Base-by-base conservation (phyloP, 2,888 invertebrate genomes). In the Troides aeacus region DNA sequence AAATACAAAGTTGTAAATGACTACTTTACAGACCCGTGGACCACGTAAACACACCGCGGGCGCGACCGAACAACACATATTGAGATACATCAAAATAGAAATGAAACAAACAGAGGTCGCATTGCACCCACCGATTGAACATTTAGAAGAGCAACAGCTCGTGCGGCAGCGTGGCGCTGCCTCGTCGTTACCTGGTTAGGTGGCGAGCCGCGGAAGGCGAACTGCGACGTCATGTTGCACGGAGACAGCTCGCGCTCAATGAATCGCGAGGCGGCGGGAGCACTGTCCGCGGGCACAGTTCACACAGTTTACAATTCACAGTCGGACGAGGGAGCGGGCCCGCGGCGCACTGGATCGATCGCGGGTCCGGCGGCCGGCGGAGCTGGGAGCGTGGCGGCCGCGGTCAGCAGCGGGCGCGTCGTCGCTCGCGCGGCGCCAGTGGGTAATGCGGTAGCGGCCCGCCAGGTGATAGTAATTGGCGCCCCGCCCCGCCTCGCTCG, bases 371-470 rank as follows among this genome's bases (percentile, higher is more conserved):
- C 66, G 68, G 72, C 72, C 69, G 82, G 82, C 84, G 84, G 82
- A 84, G 86, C 85, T 84, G 82, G 81, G 82, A 84, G 83, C 63
- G 63, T 53, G 30, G 84, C 85, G 79, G 36, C 56, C 64, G 68
- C 64, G 74, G 69, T 62, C 67, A 89, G 93, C 93, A 93, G 92
- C 89, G 86, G 86, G 87, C 92, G 92, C 93, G 93, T 93, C 90
- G 93, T 92, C 93, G 93, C 93, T 92, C 93, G 93, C 93, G 91
- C 91, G 92, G 90, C 92, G 90, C 89, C 90, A 89, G 90, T 89
- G 92, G 92, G 90, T 93, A 93, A 93, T 93, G 93, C 93, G 94
- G 94, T 94, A 94, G 94, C 94, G 92, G 93, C 89, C 89, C 91
- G 93, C 92, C 92, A 92, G 91, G 92, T 93, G 93, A 93, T 92